Percentiles rank a stretch among this genome's conserved stretches.
phyloP scores from a whole-genome alignment of 2,113 vertebrate genomes.

The Vicugna pacos region DNA sequence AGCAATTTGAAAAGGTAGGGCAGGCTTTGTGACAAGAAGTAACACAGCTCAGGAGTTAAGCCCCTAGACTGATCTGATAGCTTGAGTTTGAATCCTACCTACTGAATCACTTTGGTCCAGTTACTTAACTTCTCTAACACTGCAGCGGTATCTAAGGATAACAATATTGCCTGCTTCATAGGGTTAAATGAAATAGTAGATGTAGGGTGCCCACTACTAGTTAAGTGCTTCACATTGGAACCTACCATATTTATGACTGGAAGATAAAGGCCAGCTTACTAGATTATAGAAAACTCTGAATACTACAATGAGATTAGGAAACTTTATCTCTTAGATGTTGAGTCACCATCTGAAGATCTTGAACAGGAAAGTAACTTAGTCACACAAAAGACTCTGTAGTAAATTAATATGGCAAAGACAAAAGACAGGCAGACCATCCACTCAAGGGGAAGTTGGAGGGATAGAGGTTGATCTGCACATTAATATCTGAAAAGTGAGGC shows the following conservation, averaged over 20 bases:
- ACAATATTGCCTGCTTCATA: neutral
- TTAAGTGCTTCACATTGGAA: neutral
- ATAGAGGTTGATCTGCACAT: neutral
- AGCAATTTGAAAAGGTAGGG: neutral
- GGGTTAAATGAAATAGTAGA: neutral
- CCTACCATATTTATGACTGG: neutral
- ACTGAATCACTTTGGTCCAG: neutral
- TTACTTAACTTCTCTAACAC: neutral
- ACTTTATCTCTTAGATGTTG: neutral
- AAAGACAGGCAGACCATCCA: neutral
- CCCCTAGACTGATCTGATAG: neutral
- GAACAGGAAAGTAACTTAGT: neutral
- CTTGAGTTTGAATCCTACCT: neutral
- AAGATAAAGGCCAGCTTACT: neutral
- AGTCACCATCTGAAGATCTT: neutral
- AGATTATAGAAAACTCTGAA: neutral
- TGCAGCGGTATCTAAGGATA: neutral
- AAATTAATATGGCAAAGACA: slow-evolving; percentile 23
- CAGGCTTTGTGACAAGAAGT: neutral
- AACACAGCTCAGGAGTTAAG: neutral
- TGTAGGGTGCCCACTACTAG: neutral
- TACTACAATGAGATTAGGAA: neutral
- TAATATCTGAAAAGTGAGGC: neutral
- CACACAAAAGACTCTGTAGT: neutral
- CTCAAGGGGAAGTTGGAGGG: neutral